Conservation (phyloP, 2,888 invertebrate genomes). For the Cephalotes varians region DNA sequence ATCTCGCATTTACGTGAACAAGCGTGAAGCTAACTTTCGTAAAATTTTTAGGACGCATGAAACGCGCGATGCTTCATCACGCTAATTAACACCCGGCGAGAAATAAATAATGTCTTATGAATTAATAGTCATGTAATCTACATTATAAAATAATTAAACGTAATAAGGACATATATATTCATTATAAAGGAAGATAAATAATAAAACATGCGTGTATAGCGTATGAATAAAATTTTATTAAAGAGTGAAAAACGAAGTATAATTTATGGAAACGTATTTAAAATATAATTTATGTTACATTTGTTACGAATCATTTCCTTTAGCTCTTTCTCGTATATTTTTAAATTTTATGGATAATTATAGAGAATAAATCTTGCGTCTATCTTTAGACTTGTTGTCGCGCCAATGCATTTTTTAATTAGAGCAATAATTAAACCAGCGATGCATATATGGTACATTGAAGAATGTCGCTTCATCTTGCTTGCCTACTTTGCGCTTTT, state of each 20-base stretch:
- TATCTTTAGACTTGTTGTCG: not conserved
- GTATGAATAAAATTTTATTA: not conserved
- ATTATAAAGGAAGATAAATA: not conserved
- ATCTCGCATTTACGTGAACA: constrained; percentile 32
- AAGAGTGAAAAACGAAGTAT: not conserved
- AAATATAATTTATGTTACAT: not conserved
- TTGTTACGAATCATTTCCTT: not conserved
- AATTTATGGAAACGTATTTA: not conserved
- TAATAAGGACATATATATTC: not conserved
- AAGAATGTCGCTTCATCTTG: constrained; percentile 50
- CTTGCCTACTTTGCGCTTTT: constrained; percentile 35
- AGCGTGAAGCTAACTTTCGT: constrained; percentile 15
- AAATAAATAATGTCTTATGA: constrained; percentile 3
- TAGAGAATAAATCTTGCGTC: not conserved
- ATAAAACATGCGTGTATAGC: not conserved
- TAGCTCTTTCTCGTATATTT: not conserved
- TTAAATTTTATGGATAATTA: not conserved
- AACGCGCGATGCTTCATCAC: constrained; percentile 23
- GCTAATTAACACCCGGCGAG: constrained; percentile 29
- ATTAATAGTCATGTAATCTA: not conserved
- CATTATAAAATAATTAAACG: not conserved
- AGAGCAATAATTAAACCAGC: constrained; percentile 36
- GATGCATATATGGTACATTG: constrained; percentile 26
- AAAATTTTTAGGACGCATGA: constrained; percentile 23
- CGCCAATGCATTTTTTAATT: constrained; percentile 7